phyloP scores from a whole-genome alignment of 2,888 invertebrate genomes.

The Tipula unca region DNA sequence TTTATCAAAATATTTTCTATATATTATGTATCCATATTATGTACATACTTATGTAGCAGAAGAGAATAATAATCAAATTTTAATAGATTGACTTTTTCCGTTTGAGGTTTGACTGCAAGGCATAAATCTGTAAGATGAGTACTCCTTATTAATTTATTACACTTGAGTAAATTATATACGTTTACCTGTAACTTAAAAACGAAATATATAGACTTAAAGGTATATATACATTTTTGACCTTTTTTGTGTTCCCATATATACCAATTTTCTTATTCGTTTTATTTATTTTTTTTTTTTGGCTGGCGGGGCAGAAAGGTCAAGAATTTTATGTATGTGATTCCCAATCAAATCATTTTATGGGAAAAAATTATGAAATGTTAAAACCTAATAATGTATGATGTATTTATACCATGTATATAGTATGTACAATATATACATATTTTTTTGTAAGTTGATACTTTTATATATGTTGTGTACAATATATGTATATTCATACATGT shows the following conservation, averaged over 20 bases:
- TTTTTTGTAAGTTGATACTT: background rate
- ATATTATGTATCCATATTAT: no score
- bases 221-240: background rate
- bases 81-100: background rate
- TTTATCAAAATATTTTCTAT: background rate
- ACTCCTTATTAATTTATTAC: background rate
- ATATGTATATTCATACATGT: background rate
- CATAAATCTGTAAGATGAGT: background rate
- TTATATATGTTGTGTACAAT: no score
- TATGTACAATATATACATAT: background rate
- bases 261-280: background rate
- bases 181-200: background rate
- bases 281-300: background rate
- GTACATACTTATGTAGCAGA: no score
- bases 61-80: background rate
- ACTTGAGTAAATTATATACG: background rate
- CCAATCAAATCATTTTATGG: background rate
- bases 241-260: background rate
- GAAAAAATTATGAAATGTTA: background rate
- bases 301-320: background rate
- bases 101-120: conserved; percentile 14
- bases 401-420: background rate
- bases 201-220: background rate
- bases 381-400: background rate
- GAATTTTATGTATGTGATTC: background rate